Evolutionary conservation across 1,140 invertebrate species (phyloP), one percentile per base, ranked within the genome.

Genomic region (Micrasema longulum): DNA sequence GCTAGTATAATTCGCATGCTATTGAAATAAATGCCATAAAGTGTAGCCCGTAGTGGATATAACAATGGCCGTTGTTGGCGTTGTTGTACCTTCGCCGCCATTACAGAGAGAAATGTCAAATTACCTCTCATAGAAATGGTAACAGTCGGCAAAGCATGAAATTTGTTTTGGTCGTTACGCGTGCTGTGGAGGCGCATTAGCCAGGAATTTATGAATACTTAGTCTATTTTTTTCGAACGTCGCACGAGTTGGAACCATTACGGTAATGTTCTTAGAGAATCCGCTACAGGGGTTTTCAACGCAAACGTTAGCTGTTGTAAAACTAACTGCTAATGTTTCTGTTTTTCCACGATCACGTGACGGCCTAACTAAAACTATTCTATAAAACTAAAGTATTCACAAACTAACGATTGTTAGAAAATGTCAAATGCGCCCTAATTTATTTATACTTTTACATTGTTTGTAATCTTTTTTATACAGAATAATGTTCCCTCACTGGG

Each of bases 101-200:
- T 12, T 31, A 26, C 20, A n/a, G 16, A 16, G 55, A 60, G 35
- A 41, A 41, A 60, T 41, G 55, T 60, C 35, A 60, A 60, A 66
- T 66, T 31, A 18, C 36, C 50, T 20, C 65, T 43, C 50, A 68
- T 36, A 41, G 43, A 47, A n/a, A 20, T 20, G 45, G 14, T 41
- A 43, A 23, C 50, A 57, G 65, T 53, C 52, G 50, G 20, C 65
- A 38, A 55, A 55, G 31, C 65, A 23, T 68, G 65, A 68, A 68
- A 57, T 68, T 53, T 68, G 65, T 57, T 68, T 68, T 57, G 18
- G 50, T 55, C 65, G 63, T 66, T 52, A 66, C 31, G 63, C 47
- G 48, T 52, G 36, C 55, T 18, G 18, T 41, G 16, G 55, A 14
- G 55, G 5, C 55, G 11, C 55, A 60, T 60, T 60, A 60, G 36